Percentiles rank a stretch among this genome's conserved stretches.
phyloP scores from a whole-genome alignment of 2,797 vertebrate genomes.

The Trichosurus vulpecula region DNA sequence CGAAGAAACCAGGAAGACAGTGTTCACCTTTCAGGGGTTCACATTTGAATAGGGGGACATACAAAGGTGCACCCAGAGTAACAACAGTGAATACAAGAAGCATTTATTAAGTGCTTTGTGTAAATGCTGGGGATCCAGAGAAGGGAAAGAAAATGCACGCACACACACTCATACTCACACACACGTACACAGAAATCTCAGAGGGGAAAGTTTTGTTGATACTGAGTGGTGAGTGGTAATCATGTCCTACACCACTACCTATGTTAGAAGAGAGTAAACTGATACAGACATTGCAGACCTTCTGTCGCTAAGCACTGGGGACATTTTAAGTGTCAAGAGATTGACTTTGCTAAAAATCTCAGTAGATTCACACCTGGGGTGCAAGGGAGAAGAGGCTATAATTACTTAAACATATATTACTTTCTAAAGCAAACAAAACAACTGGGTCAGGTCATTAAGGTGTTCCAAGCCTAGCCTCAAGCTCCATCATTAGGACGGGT shows the following conservation, averaged over 20 bases:
- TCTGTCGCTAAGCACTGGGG: neutral
- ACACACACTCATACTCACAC: neutral
- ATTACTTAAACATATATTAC: neutral
- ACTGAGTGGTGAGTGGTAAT: conserved; percentile 12
- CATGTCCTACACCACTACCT: neutral
- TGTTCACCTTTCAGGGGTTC: too few species aligned
- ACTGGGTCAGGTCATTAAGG: neutral
- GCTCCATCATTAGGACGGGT: neutral
- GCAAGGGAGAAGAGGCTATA: neutral
- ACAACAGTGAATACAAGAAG: neutral
- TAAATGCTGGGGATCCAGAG: neutral
- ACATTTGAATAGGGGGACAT: too few species aligned
- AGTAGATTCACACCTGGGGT: neutral
- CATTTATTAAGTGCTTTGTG: neutral
- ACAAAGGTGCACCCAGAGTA: neutral
- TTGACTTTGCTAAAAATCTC: neutral
- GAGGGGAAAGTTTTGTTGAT: conserved; percentile 30
- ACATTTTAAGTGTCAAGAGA: neutral
- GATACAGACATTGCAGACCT: conserved; percentile 12
- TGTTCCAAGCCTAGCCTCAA: neutral
- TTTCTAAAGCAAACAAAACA: neutral
- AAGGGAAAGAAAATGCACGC: neutral
- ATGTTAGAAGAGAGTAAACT: conserved; percentile 36
- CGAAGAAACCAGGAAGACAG: too few species aligned
- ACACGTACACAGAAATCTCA: neutral